Evolutionary conservation across 1,140 invertebrate species (phyloP).

Genomic region (Caenorhabditis inopinata): DNA sequence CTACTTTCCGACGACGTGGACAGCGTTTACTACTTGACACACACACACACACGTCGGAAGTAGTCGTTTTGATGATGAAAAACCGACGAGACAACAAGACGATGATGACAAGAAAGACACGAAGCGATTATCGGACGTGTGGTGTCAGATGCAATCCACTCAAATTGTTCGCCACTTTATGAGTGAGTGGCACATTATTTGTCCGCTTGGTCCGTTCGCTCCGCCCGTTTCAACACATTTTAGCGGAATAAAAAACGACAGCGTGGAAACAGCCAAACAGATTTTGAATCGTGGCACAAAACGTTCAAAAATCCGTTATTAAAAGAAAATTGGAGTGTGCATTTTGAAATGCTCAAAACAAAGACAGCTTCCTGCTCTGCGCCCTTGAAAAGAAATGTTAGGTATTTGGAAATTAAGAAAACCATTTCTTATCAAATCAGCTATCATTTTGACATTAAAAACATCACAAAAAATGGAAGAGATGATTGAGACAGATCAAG

Average conservation of each 20-base stretch:
- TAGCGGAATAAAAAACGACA: neutral
- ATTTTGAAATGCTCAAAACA: too few relatives aligned
- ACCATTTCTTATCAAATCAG: too few relatives aligned
- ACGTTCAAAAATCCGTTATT: too few relatives aligned
- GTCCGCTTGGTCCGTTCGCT: neutral
- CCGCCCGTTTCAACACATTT: neutral
- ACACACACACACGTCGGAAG: neutral
- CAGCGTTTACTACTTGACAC: neutral
- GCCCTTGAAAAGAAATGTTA: too few relatives aligned
- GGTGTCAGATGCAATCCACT: slow-evolving; percentile 19
- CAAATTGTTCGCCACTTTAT: neutral
- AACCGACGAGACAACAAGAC: neutral
- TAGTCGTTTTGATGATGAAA: slow-evolving; percentile 14
- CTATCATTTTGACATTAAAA: too few relatives aligned
- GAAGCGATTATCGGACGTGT: slow-evolving; percentile 8
- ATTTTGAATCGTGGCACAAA: too few relatives aligned
- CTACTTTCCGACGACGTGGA: neutral
- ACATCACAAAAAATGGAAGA: too few relatives aligned
- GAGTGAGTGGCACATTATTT: neutral
- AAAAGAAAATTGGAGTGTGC: too few relatives aligned
- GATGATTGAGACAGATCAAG: too few relatives aligned
- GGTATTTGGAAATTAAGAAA: too few relatives aligned
- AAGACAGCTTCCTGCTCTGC: too few relatives aligned
- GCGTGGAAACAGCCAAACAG: too few relatives aligned
- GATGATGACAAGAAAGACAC: slow-evolving; percentile 10